Evolutionary conservation across 2,797 vertebrate species (phyloP), one percentile per base, ranked within the genome.

Genomic region (Channa striata): DNA sequence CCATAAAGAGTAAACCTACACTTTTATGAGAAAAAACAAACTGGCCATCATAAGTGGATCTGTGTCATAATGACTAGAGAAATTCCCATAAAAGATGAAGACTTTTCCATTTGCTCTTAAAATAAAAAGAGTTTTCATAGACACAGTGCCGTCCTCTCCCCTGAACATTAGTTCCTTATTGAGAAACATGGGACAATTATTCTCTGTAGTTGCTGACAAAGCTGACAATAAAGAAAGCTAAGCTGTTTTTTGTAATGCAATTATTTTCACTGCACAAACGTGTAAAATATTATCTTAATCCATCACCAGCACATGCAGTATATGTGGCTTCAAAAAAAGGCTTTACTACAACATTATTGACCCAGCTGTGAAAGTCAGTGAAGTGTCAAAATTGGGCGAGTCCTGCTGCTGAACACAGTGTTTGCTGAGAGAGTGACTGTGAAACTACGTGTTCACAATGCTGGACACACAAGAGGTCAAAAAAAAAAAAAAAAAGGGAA

Each of bases 341-440:
- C 9, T 54, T 44, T 44, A 57, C 50, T 37, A 50, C 13, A 50
- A 44, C 11, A 4, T n/a, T 56, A 52, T 57, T 36, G 30, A 63
- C 36, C 9, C 63, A 50, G 63, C 36, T 61, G 61, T 73, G 13
- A 68, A 58, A 73, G 30, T 54, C 30, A 69, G 21, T 39, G 23
- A 74, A 58, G 63, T 16, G 5, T 25, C 40, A 8, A 44, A 51
- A 61, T 25, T 30, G 20, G 36, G 11, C n/a, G 60, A 60, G 40
- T 68, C 47, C 71, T 20, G 62, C 43, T 19, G 30, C 33, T 46
- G 25, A 66, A 19, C 13, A 37, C 40, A 40, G 3, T 11, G 12
- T 44, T 75, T n/a, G 39, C 62, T 13, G 33, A 52, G 11, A 56
- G 19, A 52, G 17, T 17, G 8, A 39, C 39, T 40, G 16, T 16